A percentile compares a stretch with the other conserved stretches of the same genome.
These are phyloP conservation scores for Nothobranchius furzeri DNA, from an alignment of 2,113 vertebrate genomes.

Conservation along the genomic window DNA sequence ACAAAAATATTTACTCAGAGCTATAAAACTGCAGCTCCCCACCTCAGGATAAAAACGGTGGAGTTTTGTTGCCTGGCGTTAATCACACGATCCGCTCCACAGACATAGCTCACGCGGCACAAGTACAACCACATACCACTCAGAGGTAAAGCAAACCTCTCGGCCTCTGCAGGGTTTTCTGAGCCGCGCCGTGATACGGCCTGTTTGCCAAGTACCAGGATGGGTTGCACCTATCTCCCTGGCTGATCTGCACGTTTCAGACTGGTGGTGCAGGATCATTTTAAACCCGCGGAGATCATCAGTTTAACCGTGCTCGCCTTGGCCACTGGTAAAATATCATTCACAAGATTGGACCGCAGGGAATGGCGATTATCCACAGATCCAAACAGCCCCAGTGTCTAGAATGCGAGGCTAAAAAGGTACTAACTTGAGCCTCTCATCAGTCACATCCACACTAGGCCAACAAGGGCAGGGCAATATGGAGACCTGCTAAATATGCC, in stretches of 20 bases:
- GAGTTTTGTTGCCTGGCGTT: conserved; percentile 19
- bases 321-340: conserved; percentile 26
- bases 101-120: conserved; percentile 40
- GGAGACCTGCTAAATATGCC: conserved; percentile 72
- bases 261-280: conserved; percentile 20
- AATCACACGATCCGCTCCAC: conserved; percentile 40
- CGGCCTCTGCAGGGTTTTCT: conserved; percentile 32
- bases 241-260: conserved; percentile 37
- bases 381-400: conserved; percentile 47
- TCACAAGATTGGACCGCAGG: conserved; percentile 14
- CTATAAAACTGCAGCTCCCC: conserved; percentile 23
- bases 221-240: conserved; percentile 21
- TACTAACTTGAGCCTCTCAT: conserved; percentile 33
- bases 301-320: conserved; percentile 8
- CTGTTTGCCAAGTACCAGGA: conserved; percentile 22
- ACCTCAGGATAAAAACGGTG: conserved; percentile 22
- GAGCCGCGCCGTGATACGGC: conserved; percentile 34
- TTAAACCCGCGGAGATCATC: conserved; percentile 17
- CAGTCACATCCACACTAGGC: conserved; percentile 49
- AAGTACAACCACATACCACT: conserved; percentile 43
- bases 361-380: conserved; percentile 35
- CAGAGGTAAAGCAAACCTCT: conserved; percentile 48
- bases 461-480: conserved; percentile 44
- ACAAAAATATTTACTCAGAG: conserved; percentile 15
- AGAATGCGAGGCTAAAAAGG: conserved; percentile 30